phyloP scores from a whole-genome alignment of 2,888 invertebrate species.

The Agrochola lota region DNA sequence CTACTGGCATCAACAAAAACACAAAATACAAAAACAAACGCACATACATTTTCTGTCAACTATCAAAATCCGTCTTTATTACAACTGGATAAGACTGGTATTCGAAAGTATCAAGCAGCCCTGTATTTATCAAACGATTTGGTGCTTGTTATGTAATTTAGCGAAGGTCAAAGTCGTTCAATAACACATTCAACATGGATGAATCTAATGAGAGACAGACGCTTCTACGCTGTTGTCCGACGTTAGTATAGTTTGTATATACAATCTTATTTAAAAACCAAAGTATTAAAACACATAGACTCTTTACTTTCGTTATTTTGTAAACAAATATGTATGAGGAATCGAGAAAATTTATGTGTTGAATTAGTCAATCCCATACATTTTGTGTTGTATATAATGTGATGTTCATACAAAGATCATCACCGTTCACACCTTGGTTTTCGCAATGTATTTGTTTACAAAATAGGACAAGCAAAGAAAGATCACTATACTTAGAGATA shows the following conservation, averaged over 20 bases:
- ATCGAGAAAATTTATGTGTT: not conserved
- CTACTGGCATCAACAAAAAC: not conserved
- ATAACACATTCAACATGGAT: not conserved
- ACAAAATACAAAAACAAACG: not conserved
- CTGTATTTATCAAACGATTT: not conserved
- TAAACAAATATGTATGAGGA: not conserved
- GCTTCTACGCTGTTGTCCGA: not conserved
- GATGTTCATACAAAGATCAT: not conserved
- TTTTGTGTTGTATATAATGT: not conserved
- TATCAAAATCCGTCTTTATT: conserved; percentile 1
- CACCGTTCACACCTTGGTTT: not conserved
- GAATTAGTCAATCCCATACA: not conserved
- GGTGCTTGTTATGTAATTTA: not conserved
- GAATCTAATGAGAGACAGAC: not conserved
- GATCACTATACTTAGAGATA: not conserved
- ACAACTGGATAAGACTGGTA: not conserved
- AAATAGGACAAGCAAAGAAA: not conserved
- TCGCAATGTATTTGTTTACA: not conserved
- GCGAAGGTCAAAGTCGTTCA: conserved; percentile 21
- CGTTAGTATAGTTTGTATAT: not conserved
- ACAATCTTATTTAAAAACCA: not conserved
- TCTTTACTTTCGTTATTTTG: not conserved
- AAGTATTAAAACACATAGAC: not conserved
- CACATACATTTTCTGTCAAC: too few relatives aligned
- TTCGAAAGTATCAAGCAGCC: not conserved